Base-by-base conservation (phyloP, 2,797 vertebrate genomes). In the Perodicticus potto region DNA sequence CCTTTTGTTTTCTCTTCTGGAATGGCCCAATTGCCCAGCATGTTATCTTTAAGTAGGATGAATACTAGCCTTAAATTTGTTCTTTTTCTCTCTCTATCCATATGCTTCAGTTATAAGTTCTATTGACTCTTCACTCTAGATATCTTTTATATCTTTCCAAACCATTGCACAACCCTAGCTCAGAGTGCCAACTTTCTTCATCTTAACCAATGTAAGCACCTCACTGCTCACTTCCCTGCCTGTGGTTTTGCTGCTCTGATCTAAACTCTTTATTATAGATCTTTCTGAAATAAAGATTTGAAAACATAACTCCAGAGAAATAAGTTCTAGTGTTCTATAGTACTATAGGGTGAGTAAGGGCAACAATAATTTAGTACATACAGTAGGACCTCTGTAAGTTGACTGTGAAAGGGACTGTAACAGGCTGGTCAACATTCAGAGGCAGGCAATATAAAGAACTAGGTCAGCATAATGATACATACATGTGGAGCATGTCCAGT, bases 121-220 rank as follows among this genome's bases (percentile, higher is more conserved):
- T 40, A 3, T 43, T 9, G 32, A 57, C 70, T n/a, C 53, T 72
- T 69, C 82, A 23, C 76, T 57, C 14, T 77, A 49, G 45, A 23
- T 67, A 23, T 19, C 9, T 61, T 45, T 82, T 57, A 25, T 22
- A 12, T 88, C 63, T 80, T 12, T 29, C 12, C n/a, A 22, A 2
- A 25, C 2, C 9, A 27, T 7, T 34, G 3, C n/a, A 16, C 20
- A n/a, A 23, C 23, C 2, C 0, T 7, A 34, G 22, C 11, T 74
- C 61, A 19, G 17, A 37, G 22, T 43, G 22, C 23, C 4, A 4
- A 0, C 27, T 29, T n/a, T 53, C 37, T 69, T n/a, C 53, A 22
- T 14, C 0, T 0, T 22, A 11, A 25, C 32, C 29, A 49, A 1
- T 4, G 22, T 2, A 16, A 13, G 59, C 20, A n/a, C 55, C 32